Conservation (phyloP, 2,113 vertebrate genomes). For the Hippocampus comes region DNA sequence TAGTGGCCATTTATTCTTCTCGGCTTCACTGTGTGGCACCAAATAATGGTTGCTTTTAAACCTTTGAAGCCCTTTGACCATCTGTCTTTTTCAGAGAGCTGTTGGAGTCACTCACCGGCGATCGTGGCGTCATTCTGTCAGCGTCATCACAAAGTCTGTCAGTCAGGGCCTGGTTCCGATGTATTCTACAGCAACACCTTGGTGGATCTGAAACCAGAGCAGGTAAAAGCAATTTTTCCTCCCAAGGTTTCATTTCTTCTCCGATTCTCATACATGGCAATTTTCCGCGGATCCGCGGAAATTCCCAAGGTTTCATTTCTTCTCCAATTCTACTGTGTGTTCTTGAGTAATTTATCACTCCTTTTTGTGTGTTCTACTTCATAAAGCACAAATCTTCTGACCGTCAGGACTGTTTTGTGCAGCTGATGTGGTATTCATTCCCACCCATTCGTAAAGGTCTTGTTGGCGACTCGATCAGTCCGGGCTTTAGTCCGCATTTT, state of each 20-base stretch:
- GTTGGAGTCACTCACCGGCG: conserved; percentile 70
- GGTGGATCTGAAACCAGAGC: conserved; percentile 65
- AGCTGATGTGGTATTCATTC: not conserved
- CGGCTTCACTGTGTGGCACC: not conserved
- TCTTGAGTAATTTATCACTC: not conserved
- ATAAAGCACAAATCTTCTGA: not conserved
- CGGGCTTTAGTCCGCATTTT: not conserved
- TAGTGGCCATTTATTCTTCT: not conserved
- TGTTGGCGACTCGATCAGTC: not conserved
- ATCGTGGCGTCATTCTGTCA: conserved; percentile 57
- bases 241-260: too few relatives aligned
- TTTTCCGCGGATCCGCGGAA: too few relatives aligned
- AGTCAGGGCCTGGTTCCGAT: conserved; percentile 91
- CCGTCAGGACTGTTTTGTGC: not conserved
- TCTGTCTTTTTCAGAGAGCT: conserved; percentile 70
- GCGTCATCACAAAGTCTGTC: conserved; percentile 81
- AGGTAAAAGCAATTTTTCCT: conserved; percentile 24
- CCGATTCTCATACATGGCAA: too few relatives aligned
- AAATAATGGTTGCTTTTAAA: not conserved
- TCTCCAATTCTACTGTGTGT: not conserved
- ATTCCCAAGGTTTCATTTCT: not conserved
- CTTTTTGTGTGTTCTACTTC: not conserved
- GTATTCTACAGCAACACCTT: conserved; percentile 88
- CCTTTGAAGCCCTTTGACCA: not conserved
- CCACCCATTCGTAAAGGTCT: not conserved